Conservation (phyloP, 2,113 vertebrate genomes). For the Hipposideros armiger region DNA sequence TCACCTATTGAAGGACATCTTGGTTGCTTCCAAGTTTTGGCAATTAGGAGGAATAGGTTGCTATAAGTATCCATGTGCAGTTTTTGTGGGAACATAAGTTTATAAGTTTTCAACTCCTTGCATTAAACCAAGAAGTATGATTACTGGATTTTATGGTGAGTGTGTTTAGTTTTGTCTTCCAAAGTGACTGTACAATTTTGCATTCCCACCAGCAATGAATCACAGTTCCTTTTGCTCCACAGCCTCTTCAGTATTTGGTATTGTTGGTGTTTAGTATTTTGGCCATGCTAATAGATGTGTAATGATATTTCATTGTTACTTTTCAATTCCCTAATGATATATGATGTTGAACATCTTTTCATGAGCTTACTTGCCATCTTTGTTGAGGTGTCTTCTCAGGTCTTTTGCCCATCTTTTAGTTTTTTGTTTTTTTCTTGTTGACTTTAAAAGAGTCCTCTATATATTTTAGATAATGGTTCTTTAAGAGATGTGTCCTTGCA, state of each 20-base stretch:
- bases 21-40: background rate
- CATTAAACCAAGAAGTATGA: background rate
- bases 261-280: background rate
- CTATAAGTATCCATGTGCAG: background rate
- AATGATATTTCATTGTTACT: background rate
- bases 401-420: background rate
- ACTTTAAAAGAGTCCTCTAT: background rate
- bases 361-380: background rate
- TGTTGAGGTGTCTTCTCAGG: background rate
- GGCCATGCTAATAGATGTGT: background rate
- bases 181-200: background rate
- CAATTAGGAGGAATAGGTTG: background rate
- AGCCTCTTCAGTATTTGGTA: background rate
- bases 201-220: background rate
- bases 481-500: background rate
- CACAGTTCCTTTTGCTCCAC: background rate
- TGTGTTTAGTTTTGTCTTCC: background rate
- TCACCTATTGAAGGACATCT: background rate
- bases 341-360: background rate
- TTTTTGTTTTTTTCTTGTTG: background rate
- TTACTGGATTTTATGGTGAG: background rate
- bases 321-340: background rate
- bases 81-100: background rate
- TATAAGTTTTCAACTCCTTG: constrained; percentile 11
- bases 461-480: background rate